Conservation (phyloP, 2,888 invertebrate species). For the Oscheius sp. region DNA sequence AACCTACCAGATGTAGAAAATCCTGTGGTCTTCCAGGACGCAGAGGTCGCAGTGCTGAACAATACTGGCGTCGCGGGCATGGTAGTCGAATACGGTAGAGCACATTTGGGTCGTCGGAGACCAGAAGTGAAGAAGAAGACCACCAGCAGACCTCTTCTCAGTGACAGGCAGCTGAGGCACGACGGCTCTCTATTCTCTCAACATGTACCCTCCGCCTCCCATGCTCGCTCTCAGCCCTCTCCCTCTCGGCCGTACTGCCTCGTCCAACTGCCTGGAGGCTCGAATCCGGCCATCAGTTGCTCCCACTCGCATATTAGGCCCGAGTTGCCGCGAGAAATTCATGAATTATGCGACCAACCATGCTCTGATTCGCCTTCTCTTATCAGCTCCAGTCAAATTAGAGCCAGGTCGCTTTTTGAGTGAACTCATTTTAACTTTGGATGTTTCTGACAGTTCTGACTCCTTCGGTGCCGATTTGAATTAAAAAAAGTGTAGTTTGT, state of each 20-base stretch:
- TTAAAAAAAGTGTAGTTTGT: too few species aligned
- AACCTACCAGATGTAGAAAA: slow-evolving; percentile 69
- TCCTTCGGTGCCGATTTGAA: too few species aligned
- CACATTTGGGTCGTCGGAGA: neutral
- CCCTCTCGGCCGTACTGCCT: neutral
- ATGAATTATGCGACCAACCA: slow-evolving; percentile 29
- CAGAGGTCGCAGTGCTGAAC: slow-evolving; percentile 49
- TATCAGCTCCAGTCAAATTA: neutral
- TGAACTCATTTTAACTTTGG: neutral
- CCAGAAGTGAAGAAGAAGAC: neutral
- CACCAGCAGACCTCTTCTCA: slow-evolving; percentile 1
- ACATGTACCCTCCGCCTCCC: slow-evolving; percentile 15
- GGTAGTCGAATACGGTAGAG: slow-evolving; percentile 33
- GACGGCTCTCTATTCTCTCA: slow-evolving; percentile 13
- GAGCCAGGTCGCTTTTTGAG: neutral
- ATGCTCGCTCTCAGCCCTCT: slow-evolving; percentile 8
- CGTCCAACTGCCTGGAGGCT: slow-evolving; percentile 19
- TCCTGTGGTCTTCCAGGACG: slow-evolving; percentile 62
- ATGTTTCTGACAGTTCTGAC: too few species aligned
- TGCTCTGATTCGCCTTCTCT: neutral
- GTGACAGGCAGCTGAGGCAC: slow-evolving; percentile 5
- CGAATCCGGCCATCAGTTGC: slow-evolving; percentile 36
- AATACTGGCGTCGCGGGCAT: slow-evolving; percentile 32
- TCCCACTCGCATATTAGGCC: slow-evolving; percentile 32
- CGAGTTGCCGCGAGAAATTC: slow-evolving; percentile 23